Base-by-base conservation (phyloP, 2,797 vertebrate species). In the Clarias fuscus region DNA sequence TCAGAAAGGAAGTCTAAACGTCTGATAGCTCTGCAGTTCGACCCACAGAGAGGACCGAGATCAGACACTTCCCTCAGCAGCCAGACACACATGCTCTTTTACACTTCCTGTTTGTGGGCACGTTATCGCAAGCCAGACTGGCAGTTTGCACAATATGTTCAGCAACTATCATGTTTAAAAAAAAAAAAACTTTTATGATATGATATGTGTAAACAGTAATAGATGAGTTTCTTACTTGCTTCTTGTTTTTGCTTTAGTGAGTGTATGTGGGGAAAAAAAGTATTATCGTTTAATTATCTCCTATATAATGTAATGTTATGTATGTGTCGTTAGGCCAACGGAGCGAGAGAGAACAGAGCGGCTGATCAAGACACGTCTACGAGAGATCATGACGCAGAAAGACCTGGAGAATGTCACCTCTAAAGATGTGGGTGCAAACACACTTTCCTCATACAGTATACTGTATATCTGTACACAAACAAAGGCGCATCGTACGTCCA, bases 331-430 rank as follows among this genome's bases (percentile, higher is more conserved):
- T 30, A 99, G 98, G 92, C 98, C 98, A 70, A 99, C 98, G 5
- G 98, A 99, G 93, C 95, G 98, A 33, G 98, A 98, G 48, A 95
- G 97, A 84, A 99, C 98, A 0, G 98, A 99, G 85, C 94, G 97
- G 43, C 94, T 99, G 15, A 98, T 99, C 91, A 99, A 97, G 93
- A 97, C 94, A 65, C 96, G 98, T 14, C 95, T 99, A 90, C 91
- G 98, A 84, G 98, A 99, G 93, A 99, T 99, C 87, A 99, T 99
- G 98, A 99, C 98, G 98, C 98, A 98, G 94, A 98, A 97, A 48
- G 98, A 99, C 93, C 93, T 99, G 94, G 98, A 99, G 91, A 99
- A 99, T 67, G 97, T 99, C 92, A 99, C 98, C 4, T 97, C 96
- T 18, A 99, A 99, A 93, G 98, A 99, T 96, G 98, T 99, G 91